A percentile compares a stretch with the other conserved stretches of the same genome.
Conservation (phyloP, 2,113 vertebrate species). For the Thymallus thymallus region DNA sequence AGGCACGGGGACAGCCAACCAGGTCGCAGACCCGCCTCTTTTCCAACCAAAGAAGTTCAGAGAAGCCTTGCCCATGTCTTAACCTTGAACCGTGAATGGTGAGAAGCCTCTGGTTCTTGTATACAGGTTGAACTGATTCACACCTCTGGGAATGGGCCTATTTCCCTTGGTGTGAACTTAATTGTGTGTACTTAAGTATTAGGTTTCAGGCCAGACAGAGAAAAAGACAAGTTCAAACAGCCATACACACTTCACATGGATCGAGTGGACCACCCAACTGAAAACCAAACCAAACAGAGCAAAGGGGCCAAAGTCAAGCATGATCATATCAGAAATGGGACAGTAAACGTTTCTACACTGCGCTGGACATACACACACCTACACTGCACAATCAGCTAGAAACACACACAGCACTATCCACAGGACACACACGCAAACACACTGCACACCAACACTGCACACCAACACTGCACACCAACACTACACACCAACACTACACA, state of each 20-base stretch:
- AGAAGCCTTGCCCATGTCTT: conserved; percentile 7
- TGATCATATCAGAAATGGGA: conserved; percentile 33
- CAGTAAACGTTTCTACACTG: neutral
- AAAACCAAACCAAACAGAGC: conserved; percentile 56
- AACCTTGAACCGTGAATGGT: conserved; percentile 63
- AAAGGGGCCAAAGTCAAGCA: conserved; percentile 47
- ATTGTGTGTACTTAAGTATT: conserved; percentile 62
- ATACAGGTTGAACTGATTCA: conserved; percentile 45
- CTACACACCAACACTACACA: too few species aligned
- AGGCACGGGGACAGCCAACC: conserved; percentile 10
- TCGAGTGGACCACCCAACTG: conserved; percentile 68
- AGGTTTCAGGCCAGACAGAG: conserved; percentile 59
- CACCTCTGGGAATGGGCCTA: conserved; percentile 50
- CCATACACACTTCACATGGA: conserved; percentile 51
- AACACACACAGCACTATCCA: neutral
- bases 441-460: too few species aligned
- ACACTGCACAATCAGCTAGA: neutral
- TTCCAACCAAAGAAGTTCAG: too few species aligned
- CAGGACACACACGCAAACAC: neutral
- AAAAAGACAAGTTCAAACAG: conserved; percentile 48
- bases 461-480: too few species aligned
- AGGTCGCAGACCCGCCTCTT: conserved; percentile 6
- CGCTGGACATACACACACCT: too few species aligned
- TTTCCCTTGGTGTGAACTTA: conserved; percentile 69
- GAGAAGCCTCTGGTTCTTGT: conserved; percentile 9